A percentile compares a stretch with the other conserved stretches of the same genome.
Evolutionary conservation across 2,113 vertebrate species (phyloP).

Genomic region (Pachyramphus minor): DNA sequence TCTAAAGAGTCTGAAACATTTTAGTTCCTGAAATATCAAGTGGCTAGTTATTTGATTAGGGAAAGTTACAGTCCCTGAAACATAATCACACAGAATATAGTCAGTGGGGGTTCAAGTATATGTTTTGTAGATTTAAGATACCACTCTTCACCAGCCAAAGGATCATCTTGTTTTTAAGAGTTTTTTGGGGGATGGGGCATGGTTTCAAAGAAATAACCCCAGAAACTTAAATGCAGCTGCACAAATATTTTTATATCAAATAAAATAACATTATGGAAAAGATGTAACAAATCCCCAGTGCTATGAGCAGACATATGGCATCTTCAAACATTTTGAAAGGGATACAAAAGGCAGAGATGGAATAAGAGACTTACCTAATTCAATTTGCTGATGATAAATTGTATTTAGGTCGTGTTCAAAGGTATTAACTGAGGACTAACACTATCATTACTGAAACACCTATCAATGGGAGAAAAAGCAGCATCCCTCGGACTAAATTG

Average conservation of each 20-base stretch:
- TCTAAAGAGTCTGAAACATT: neutral
- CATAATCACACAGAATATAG: neutral
- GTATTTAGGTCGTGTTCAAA: neutral
- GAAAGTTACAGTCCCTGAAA: neutral
- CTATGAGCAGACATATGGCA: accelerated
- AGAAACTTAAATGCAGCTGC: neutral
- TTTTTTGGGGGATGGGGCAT: neutral
- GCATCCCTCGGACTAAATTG: neutral
- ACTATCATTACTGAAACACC: neutral
- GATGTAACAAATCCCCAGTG: neutral
- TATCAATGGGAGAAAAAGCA: neutral
- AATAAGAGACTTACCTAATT: neutral
- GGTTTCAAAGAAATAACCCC: neutral
- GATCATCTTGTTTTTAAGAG: neutral
- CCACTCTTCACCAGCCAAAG: neutral
- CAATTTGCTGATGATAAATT: neutral
- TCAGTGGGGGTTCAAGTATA: neutral
- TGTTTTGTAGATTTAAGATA: neutral
- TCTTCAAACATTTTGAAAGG: neutral
- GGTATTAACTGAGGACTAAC: neutral
- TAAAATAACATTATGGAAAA: neutral
- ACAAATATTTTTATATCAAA: neutral
- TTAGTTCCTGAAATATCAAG: neutral
- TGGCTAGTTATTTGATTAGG: neutral
- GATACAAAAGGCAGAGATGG: neutral